Evolutionary conservation across 2,113 vertebrate genomes (phyloP).

Genomic region (Labeo rohita): DNA sequence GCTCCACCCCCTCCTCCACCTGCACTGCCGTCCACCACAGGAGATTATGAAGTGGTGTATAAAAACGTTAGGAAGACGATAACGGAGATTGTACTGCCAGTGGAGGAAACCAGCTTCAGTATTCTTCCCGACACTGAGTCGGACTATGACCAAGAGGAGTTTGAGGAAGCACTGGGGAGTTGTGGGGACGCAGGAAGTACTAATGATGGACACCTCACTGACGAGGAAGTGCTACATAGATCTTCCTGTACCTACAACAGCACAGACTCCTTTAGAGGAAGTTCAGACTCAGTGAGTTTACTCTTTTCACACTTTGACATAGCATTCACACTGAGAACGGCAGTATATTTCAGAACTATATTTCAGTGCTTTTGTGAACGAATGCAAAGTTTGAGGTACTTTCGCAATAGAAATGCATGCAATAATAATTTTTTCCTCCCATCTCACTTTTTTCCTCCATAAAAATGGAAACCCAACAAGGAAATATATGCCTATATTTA

Average conservation of each 20-base stretch:
- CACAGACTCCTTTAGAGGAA: conserved; percentile 85
- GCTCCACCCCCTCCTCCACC: conserved; percentile 37
- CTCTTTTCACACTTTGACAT: background rate
- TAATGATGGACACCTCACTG: conserved; percentile 79
- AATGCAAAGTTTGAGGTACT: background rate
- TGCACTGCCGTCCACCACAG: conserved; percentile 48
- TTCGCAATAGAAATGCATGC: too few relatives aligned
- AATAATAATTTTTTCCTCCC: background rate
- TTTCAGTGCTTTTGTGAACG: background rate
- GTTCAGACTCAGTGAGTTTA: conserved; percentile 85
- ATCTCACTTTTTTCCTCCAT: background rate
- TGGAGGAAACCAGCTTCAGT: conserved; percentile 69
- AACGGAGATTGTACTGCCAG: conserved; percentile 65
- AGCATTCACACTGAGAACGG: background rate
- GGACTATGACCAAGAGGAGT: conserved; percentile 89
- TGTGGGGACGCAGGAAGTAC: conserved; percentile 74
- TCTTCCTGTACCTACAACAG: conserved; percentile 83
- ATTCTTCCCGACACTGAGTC: conserved; percentile 80
- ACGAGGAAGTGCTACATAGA: conserved; percentile 77
- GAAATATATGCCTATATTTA: background rate
- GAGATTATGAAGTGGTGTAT: conserved; percentile 45
- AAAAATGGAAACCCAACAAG: background rate
- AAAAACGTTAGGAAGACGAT: conserved; percentile 60
- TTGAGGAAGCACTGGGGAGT: conserved; percentile 79
- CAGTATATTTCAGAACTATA: background rate